These are phyloP conservation scores for Rhyzopertha dominica DNA, from an alignment of 1,140 invertebrate genomes.

Conservation along the genomic window DNA sequence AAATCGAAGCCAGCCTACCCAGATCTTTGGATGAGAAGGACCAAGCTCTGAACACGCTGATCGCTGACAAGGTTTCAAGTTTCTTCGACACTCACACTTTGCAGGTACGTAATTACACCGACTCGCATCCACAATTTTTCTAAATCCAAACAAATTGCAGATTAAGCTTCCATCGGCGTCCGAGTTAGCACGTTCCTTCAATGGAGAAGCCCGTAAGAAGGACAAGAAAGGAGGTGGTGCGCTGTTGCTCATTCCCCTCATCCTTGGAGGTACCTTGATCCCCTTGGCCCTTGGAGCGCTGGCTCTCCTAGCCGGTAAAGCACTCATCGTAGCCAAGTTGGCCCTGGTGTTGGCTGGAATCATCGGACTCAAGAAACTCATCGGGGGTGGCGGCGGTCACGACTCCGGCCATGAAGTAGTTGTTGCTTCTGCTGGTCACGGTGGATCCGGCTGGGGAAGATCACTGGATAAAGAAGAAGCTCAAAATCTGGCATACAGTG, in stretches of 20 bases:
- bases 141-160: constrained; percentile 41
- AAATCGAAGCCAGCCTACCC: constrained; percentile 64
- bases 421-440: constrained; percentile 62
- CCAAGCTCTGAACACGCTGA: constrained; percentile 65
- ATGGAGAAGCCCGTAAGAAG: constrained; percentile 53
- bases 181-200: constrained; percentile 57
- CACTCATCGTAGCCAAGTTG: constrained; percentile 75
- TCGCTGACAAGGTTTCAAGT: constrained; percentile 64
- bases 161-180: constrained; percentile 60
- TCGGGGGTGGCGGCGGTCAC: constrained; percentile 53
- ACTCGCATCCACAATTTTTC: not conserved
- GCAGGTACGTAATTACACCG: constrained; percentile 52
- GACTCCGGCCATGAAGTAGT: constrained; percentile 61
- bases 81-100: constrained; percentile 73
- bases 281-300: constrained; percentile 73
- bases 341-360: constrained; percentile 75
- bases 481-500: constrained; percentile 58
- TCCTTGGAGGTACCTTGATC: constrained; percentile 72
- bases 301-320: constrained; percentile 75
- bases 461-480: constrained; percentile 55
- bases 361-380: constrained; percentile 75
- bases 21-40: constrained; percentile 65
- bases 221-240: constrained; percentile 66
- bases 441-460: constrained; percentile 65
- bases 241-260: constrained; percentile 66